Conservation (phyloP, 2,888 invertebrate genomes). For the Drosophila lacicola region DNA sequence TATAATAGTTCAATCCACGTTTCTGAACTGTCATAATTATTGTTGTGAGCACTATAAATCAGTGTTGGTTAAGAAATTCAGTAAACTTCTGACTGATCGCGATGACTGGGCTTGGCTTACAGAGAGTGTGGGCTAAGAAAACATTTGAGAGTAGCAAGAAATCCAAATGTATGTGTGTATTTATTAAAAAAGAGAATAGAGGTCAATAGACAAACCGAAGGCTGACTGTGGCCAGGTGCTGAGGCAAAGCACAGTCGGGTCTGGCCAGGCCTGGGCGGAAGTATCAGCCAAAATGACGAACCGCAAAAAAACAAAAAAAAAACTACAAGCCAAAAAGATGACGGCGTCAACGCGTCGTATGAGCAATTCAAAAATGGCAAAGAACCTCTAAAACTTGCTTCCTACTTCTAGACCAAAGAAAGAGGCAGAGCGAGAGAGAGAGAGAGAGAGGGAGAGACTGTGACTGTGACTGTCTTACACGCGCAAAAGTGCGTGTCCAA, state of each 20-base stretch:
- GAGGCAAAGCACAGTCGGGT: slow-evolving; percentile 21
- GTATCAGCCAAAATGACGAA: slow-evolving; percentile 46
- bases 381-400: slow-evolving; percentile 56
- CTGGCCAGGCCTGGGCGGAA: slow-evolving; percentile 59
- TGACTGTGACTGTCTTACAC: not conserved
- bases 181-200: slow-evolving; percentile 48
- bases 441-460: not conserved
- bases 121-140: slow-evolving; percentile 3
- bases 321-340: slow-evolving; percentile 2
- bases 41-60: no score
- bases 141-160: slow-evolving; percentile 24
- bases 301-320: slow-evolving; percentile 4
- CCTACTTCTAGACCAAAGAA: slow-evolving; percentile 53
- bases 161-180: not conserved
- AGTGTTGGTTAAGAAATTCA: not conserved
- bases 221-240: slow-evolving; percentile 61
- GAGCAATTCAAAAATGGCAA: slow-evolving; percentile 52
- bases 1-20: no score
- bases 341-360: slow-evolving; percentile 50
- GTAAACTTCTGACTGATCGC: not conserved
- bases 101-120: slow-evolving; percentile 2
- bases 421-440: not conserved
- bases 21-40: no score
- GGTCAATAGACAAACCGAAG: slow-evolving; percentile 83
- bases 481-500: slow-evolving; percentile 48